A percentile compares a stretch with the other conserved stretches of the same genome.
Evolutionary conservation across 2,888 invertebrate genomes (phyloP).

Genomic region (Andrena dorsata): DNA sequence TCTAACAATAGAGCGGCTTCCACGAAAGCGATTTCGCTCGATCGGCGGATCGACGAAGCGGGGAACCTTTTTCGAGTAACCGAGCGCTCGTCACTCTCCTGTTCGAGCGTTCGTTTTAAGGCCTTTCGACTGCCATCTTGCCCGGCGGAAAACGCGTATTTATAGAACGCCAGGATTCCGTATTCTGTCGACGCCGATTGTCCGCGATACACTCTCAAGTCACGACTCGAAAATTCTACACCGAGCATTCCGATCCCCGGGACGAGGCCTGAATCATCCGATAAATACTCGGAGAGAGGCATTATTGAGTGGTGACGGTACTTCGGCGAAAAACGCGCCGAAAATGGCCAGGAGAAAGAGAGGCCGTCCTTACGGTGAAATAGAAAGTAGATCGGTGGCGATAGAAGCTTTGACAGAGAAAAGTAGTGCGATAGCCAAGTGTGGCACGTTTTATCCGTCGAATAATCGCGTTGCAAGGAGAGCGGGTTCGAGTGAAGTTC

Average conservation of each 20-base stretch:
- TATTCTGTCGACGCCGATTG: conserved; percentile 72
- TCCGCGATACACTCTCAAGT: conserved; percentile 66
- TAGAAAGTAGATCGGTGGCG: background rate
- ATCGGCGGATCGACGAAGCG: background rate
- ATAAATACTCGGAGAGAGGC: conserved; percentile 33
- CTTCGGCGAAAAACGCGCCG: conserved; percentile 23
- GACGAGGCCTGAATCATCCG: conserved; percentile 62
- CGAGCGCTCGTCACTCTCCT: background rate
- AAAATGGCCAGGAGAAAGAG: conserved; percentile 8
- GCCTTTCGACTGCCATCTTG: conserved; percentile 58
- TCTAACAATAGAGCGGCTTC: conserved; percentile 1
- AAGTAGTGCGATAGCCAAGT: too few relatives aligned
- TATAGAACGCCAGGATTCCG: conserved; percentile 67
- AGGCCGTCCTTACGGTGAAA: conserved; percentile 1
- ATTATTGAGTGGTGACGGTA: conserved; percentile 59
- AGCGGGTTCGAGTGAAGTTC: too few relatives aligned
- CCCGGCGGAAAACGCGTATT: conserved; percentile 63
- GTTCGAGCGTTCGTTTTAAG: conserved; percentile 42
- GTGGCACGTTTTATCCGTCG: too few relatives aligned
- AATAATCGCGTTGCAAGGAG: too few relatives aligned
- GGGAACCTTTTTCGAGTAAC: conserved; percentile 12
- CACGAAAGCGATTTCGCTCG: background rate
- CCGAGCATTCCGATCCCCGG: conserved; percentile 63
- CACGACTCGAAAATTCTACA: conserved; percentile 68
- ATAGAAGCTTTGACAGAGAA: too few relatives aligned